These are phyloP conservation scores for Chroicocephalus ridibundus DNA, from an alignment of 2,113 vertebrate species.

Conservation along the genomic window DNA sequence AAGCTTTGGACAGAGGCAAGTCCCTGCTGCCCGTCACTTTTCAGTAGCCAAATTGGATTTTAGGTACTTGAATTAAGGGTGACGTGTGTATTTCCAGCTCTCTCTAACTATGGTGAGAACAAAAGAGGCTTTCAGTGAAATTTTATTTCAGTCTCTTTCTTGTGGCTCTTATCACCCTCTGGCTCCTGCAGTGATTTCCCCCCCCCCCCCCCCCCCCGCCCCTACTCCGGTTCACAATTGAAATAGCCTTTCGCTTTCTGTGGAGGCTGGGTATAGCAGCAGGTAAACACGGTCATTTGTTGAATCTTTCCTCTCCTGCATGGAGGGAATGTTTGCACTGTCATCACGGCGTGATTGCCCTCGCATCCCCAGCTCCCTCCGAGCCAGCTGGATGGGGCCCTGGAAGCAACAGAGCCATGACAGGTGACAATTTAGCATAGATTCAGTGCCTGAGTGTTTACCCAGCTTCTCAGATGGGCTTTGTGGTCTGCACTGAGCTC, in stretches of 20 bases:
- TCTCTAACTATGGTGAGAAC: background rate
- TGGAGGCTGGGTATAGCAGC: background rate
- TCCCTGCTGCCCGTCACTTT: background rate
- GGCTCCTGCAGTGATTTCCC: background rate
- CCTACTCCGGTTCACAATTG: background rate
- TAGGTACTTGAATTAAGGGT: background rate
- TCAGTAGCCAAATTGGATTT: background rate
- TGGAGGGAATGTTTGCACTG: conserved; percentile 27
- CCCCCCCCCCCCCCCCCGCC: fast-evolving
- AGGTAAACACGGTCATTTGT: conserved; percentile 32
- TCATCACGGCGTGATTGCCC: background rate
- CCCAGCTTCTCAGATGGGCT: background rate
- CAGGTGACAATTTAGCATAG: background rate
- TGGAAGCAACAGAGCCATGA: background rate
- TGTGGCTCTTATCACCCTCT: background rate
- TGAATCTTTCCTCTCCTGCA: background rate
- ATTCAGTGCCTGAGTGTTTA: background rate
- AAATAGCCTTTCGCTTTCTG: background rate
- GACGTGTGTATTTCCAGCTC: background rate
- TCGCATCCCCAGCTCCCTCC: background rate
- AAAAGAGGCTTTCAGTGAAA: background rate
- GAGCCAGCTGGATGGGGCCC: background rate
- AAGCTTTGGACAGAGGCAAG: background rate
- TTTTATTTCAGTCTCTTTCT: background rate
- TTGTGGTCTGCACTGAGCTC: background rate